Base-by-base conservation (phyloP, 2,888 invertebrate genomes). In the Exocentrus adspersus region DNA sequence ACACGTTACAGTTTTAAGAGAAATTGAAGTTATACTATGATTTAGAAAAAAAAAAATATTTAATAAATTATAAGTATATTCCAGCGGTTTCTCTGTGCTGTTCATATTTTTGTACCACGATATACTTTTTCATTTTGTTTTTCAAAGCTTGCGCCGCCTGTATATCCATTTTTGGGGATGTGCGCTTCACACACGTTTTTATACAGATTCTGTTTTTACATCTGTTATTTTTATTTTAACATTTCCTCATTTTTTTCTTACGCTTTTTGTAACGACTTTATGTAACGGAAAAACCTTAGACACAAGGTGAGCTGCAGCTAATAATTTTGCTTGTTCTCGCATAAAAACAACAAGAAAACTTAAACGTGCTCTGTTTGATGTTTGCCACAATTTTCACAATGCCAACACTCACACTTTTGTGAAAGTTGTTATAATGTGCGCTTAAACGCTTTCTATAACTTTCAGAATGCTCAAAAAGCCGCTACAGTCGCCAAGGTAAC, bases 401-500 rank as follows among this genome's bases (percentile, higher is more conserved):
- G 32, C 21, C 16, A n/a, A 19, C 37, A 37, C 9, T 16, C 16
- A 54, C 14, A 54, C 43, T 21, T 43, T 37, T 43, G 54, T 54
- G 43, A 43, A 54, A 28, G 6, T 12, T 16, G 24, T 9, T 50
- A 28, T 21, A 20, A 12, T 41, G 20, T 24, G 21, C 43, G 54
- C 54, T 54, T 54, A 54, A 71, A 67, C 50, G 64, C 64, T 65
- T 65, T 50, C 24, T 59, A 41, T 41, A 52, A 46, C 62, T 72
- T 73, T 73, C 74, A 75, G 74, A 71, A 67, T 62, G 67, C 68
- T 53, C 67, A 65, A 73, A 69, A 71, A 62, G 64, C 69, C 68
- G 71, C 65, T 58, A 56, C 71, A 46, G 71, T 70, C 16, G 66
- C 72, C 37, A 75, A 75, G 74, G 74, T 73, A 75, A 72, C 65